Evolutionary conservation across 2,888 invertebrate species (phyloP).

Genomic region (Trachelus troglodyta): DNA sequence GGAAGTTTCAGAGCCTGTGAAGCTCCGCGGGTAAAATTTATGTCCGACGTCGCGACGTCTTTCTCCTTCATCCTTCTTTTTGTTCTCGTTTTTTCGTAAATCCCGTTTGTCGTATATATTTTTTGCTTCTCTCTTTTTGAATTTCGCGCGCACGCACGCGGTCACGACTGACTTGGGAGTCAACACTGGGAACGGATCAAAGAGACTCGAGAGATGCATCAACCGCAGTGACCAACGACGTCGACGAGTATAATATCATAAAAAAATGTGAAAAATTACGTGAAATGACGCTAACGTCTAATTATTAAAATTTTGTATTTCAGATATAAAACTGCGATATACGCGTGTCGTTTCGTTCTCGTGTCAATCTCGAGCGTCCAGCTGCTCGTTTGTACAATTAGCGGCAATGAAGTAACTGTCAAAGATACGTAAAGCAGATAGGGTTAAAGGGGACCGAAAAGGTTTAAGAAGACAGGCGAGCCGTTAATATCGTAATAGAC

Average conservation of each 20-base stretch:
- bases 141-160: background rate
- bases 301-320: background rate
- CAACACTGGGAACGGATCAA: background rate
- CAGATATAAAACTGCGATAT: background rate
- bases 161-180: background rate
- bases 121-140: background rate
- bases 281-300: background rate
- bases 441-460: background rate
- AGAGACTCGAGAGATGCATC: background rate
- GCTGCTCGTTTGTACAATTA: background rate
- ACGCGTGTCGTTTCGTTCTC: background rate
- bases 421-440: background rate
- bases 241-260: background rate
- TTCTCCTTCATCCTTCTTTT: background rate
- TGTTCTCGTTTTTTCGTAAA: background rate
- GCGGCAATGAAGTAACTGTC: background rate
- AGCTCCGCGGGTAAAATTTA: constrained; percentile 27
- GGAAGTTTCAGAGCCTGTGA: constrained; percentile 8
- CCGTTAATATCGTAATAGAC: background rate
- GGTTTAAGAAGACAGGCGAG: background rate
- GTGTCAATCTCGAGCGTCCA: background rate
- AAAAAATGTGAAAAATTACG: background rate
- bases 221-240: background rate
- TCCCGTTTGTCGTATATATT: background rate
- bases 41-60: constrained; percentile 17